A percentile compares a stretch with the other conserved stretches of the same genome.
phyloP scores from a whole-genome alignment of 1,140 invertebrate genomes.

The Leptoteleia sp. region DNA sequence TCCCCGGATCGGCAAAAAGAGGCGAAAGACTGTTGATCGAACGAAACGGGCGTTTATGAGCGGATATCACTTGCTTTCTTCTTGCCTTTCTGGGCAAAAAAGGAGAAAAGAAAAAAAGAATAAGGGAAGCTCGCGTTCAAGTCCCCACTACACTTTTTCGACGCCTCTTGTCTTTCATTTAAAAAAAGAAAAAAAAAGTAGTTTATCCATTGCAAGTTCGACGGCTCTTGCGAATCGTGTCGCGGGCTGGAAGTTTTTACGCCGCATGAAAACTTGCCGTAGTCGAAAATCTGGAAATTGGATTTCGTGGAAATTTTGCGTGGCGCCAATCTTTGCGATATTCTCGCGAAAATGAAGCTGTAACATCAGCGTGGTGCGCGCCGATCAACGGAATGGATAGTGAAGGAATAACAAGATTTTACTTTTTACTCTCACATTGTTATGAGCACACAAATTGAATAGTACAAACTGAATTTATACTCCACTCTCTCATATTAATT shows the following conservation, averaged over 20 bases:
- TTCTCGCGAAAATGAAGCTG: slow-evolving; percentile 63
- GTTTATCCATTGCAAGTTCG: slow-evolving; percentile 57
- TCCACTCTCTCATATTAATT: slow-evolving; percentile 12
- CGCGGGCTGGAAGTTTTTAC: slow-evolving; percentile 52
- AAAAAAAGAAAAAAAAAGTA: too few species aligned
- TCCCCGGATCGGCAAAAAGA: not conserved
- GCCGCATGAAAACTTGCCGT: slow-evolving; percentile 53
- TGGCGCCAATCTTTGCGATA: slow-evolving; percentile 65
- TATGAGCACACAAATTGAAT: slow-evolving; percentile 47
- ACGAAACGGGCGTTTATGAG: slow-evolving; percentile 55
- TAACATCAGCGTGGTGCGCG: slow-evolving; percentile 53
- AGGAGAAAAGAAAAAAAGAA: too few species aligned
- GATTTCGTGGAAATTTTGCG: slow-evolving; percentile 63
- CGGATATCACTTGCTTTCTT: slow-evolving; percentile 53
- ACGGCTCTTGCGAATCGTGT: slow-evolving; percentile 53
- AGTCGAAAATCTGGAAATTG: slow-evolving; percentile 67
- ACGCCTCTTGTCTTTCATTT: slow-evolving; percentile 30
- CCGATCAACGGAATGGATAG: slow-evolving; percentile 50
- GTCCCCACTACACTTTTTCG: slow-evolving; percentile 16
- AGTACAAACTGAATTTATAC: slow-evolving; percentile 13
- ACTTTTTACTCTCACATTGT: slow-evolving; percentile 52
- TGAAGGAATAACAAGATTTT: slow-evolving; percentile 55
- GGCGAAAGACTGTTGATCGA: slow-evolving; percentile 28
- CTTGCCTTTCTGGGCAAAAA: slow-evolving; percentile 33
- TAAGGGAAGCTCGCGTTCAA: too few species aligned